Evolutionary conservation across 2,797 vertebrate species (phyloP), one percentile per base, ranked within the genome.

Genomic region (Scarus forsteni): DNA sequence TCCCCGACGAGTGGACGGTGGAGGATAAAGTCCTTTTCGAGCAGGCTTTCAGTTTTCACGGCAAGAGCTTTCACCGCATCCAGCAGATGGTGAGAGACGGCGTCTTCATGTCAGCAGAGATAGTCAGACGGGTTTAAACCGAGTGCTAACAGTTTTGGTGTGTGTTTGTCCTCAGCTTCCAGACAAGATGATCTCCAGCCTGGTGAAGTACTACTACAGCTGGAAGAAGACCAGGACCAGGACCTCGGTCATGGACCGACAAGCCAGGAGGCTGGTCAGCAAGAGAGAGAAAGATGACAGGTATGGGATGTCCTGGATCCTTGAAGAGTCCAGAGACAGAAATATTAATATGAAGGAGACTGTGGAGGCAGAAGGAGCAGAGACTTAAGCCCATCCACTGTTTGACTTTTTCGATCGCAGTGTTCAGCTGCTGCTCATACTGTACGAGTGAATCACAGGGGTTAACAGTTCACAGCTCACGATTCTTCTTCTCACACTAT

Each of bases 21-120:
- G 97, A 98, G 91, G 97, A 98, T 78, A 97, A 97, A 82, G 97
- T 98, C 60, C 88, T 98, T 62, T 98, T 98, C 5, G 97, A 98
- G 65, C 97, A 98, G 81, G 97, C 97, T 45, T 98, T 98, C 87
- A 96, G 97, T 85, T 98, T 97, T 90, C 97, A 98, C 0, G 97
- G 97, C 71, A 98, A 98, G 83, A 97, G 96, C 89, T 98, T 98
- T 85, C 96, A 97, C 78, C 94, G 97, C 71, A 98, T 98, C 84
- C 97, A 98, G 84, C 97, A 98, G 93, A 98, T 98, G 97, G 97
- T 97, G 85, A 90, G 91, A 78, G 49, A 8, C 58, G 0, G 15
- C 34, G 8, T 3, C 7, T 6, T 11, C 5, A 18, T 48, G 54
- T 51, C 62, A 27, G 27, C 11, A 43, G 10, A 7, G 8, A 7